phyloP scores from a whole-genome alignment of 2,113 vertebrate genomes.

The Trichomycterus rosablanca region DNA sequence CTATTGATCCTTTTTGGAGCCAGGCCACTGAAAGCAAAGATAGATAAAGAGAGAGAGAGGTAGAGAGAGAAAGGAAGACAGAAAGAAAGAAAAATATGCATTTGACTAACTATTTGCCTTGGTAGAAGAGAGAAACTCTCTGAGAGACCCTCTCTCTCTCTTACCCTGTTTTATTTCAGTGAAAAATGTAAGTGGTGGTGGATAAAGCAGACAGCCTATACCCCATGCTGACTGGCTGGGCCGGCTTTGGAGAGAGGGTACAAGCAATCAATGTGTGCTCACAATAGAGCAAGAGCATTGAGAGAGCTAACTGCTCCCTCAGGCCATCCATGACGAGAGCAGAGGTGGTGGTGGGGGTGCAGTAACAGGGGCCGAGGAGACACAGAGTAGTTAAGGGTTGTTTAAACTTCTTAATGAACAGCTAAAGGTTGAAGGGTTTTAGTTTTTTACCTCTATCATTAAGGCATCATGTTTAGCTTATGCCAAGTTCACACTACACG shows the following conservation, averaged over 20 bases:
- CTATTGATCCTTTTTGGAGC: constrained; percentile 48
- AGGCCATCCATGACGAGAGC: constrained; percentile 61
- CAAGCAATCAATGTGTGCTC: constrained; percentile 73
- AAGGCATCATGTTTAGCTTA: too few species aligned
- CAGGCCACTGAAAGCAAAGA: constrained; percentile 35
- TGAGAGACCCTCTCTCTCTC: constrained; percentile 24
- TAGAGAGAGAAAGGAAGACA: constrained; percentile 26
- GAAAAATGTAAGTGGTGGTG: constrained; percentile 58
- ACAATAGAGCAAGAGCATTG: constrained; percentile 71
- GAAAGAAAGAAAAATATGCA: constrained; percentile 53
- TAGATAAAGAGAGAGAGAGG: constrained; percentile 26
- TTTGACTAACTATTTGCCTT: constrained; percentile 55
- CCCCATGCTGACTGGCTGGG: constrained; percentile 67
- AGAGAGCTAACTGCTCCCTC: constrained; percentile 75
- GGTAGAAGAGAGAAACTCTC: constrained; percentile 44
- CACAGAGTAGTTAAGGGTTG: constrained; percentile 47
- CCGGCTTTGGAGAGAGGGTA: constrained; percentile 67
- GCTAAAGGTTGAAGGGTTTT: constrained; percentile 17
- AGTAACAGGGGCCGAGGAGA: constrained; percentile 25
- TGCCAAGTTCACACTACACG: too few species aligned
- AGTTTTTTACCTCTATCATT: too few species aligned
- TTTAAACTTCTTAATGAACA: constrained; percentile 45
- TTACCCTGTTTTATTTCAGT: constrained; percentile 44
- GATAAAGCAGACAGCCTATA: constrained; percentile 65
- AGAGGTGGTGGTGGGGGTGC: constrained; percentile 40